Percentiles rank a stretch among this genome's conserved stretches.
These are phyloP conservation scores for Tenthredo distinguenda DNA, from an alignment of 2,888 invertebrate genomes.

Conservation along the genomic window DNA sequence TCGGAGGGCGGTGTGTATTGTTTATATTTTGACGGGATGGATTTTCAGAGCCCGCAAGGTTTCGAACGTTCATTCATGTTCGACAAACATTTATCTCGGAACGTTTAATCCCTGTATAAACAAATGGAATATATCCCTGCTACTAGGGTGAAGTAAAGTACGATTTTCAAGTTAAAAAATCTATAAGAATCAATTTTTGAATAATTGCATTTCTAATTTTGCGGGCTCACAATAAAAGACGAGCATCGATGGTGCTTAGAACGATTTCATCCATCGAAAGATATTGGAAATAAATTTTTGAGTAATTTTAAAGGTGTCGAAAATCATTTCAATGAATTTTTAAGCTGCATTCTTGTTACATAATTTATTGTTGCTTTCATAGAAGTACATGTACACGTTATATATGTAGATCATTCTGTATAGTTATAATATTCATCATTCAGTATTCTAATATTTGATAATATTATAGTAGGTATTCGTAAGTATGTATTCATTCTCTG, in stretches of 20 bases:
- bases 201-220: too few species aligned
- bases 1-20: not conserved
- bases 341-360: constrained; percentile 1
- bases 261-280: too few species aligned
- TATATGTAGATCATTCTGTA: constrained; percentile 23
- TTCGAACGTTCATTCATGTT: not conserved
- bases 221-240: too few species aligned
- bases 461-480: not conserved
- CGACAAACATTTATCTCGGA: not conserved
- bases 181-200: not conserved
- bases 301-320: not conserved
- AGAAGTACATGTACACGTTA: constrained; percentile 12
- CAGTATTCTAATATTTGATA: not conserved
- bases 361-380: constrained; percentile 38
- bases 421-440: constrained; percentile 23
- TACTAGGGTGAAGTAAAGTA: not conserved
- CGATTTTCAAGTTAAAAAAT: not conserved
- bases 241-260: too few species aligned
- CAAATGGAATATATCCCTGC: not conserved
- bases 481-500: constrained; percentile 2
- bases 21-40: not conserved
- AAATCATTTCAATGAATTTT: not conserved
- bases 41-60: not conserved
- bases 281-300: not conserved
- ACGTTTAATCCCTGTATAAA: not conserved